These are phyloP conservation scores for Acrocephalus arundinaceus DNA, from an alignment of 2,113 vertebrate species.

Conservation along the genomic window DNA sequence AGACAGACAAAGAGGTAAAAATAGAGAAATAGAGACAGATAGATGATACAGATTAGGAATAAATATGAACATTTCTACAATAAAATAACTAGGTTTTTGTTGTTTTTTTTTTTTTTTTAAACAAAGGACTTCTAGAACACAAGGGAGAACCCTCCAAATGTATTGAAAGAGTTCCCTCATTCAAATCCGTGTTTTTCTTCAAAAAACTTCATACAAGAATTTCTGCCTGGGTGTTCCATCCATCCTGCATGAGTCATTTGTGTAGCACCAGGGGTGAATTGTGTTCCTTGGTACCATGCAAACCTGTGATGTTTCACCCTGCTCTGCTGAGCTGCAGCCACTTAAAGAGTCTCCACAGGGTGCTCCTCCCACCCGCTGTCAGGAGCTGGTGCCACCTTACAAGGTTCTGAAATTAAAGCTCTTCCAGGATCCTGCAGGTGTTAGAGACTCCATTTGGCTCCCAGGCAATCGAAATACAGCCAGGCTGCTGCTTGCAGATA, in stretches of 20 bases:
- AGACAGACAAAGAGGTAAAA: neutral
- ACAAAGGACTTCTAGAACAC: neutral
- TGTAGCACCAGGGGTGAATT: neutral
- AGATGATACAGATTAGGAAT: too few species aligned
- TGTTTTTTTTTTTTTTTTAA: neutral
- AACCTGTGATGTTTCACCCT: neutral
- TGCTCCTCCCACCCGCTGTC: neutral
- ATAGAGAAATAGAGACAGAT: neutral
- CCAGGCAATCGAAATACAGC: neutral
- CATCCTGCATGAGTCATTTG: neutral
- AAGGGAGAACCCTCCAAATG: neutral
- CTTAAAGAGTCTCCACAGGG: neutral
- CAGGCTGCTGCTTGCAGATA: neutral
- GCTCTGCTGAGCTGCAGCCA: neutral
- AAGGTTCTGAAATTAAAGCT: neutral
- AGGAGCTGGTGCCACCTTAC: neutral
- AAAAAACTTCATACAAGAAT: neutral
- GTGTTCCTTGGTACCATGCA: accelerated
- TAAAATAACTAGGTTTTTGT: neutral
- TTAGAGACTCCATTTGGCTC: neutral
- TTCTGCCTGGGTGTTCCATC: neutral
- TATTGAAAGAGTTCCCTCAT: neutral
- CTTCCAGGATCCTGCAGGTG: neutral
- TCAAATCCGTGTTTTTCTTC: accelerated
- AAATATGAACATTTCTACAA: neutral